These are phyloP conservation scores for Dendroctonus ponderosae DNA, from an alignment of 1,140 invertebrate genomes.

Conservation along the genomic window DNA sequence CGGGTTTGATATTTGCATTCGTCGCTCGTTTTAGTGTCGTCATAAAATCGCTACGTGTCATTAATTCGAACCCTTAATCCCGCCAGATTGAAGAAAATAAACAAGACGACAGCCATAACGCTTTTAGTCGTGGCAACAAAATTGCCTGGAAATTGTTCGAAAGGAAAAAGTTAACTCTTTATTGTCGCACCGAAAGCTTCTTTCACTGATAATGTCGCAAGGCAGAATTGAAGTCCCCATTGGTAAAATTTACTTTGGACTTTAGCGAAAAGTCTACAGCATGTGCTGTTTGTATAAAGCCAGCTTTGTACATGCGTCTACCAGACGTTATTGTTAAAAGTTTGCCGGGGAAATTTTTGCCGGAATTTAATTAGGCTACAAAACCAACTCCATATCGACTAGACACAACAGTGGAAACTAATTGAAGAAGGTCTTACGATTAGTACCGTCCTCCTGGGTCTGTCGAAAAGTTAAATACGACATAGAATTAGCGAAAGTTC, in stretches of 20 bases:
- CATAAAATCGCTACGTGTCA: slow-evolving; percentile 13
- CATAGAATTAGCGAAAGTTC: slow-evolving; percentile 29
- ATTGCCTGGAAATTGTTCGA: slow-evolving; percentile 1
- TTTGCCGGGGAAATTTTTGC: too few species aligned
- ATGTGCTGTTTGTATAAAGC: too few species aligned
- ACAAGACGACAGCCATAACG: background rate
- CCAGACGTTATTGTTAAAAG: too few species aligned
- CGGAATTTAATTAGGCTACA: too few species aligned
- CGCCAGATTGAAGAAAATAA: slow-evolving; percentile 17
- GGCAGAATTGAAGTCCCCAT: too few species aligned
- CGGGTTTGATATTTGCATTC: slow-evolving; percentile 17
- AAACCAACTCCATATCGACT: too few species aligned
- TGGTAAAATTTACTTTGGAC: too few species aligned
- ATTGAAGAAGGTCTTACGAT: too few species aligned
- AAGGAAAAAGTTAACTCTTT: background rate
- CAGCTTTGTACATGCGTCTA: too few species aligned
- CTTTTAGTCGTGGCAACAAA: background rate
- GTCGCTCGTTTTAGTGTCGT: background rate
- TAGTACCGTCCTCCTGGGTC: slow-evolving; percentile 5
- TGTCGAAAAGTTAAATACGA: slow-evolving; percentile 31
- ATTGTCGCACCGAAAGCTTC: background rate
- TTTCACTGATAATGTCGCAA: background rate
- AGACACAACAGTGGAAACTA: too few species aligned
- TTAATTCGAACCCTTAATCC: slow-evolving; percentile 17
- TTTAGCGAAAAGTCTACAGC: too few species aligned